Conservation (phyloP, 2,113 vertebrate genomes). For the Sapajus apella region DNA sequence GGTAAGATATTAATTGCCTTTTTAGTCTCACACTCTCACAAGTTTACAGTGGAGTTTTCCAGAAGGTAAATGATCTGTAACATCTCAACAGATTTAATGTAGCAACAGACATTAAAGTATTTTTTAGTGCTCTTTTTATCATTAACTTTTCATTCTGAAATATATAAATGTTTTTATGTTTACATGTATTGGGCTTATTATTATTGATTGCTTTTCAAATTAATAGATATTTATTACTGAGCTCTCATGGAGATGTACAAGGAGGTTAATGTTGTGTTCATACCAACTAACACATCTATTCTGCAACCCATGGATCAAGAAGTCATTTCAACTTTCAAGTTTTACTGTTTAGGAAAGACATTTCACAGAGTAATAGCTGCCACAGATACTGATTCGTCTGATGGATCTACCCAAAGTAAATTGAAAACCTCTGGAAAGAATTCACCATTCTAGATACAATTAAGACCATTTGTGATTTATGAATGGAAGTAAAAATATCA, state of each 20-base stretch:
- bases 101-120: not conserved
- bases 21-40: not conserved
- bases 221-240: not conserved
- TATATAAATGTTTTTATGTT: not conserved
- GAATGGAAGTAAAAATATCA: not conserved
- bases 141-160: not conserved
- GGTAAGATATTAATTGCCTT: not conserved
- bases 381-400: not conserved
- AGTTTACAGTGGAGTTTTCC: not conserved
- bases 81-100: not conserved
- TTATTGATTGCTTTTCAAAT: not conserved
- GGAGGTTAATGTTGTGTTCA: not conserved
- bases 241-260: not conserved
- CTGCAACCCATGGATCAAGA: not conserved
- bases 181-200: not conserved
- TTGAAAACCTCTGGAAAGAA: not conserved
- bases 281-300: not conserved
- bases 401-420: not conserved
- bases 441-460: not conserved
- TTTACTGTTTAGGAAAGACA: not conserved
- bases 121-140: not conserved
- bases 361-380: not conserved
- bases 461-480: not conserved
- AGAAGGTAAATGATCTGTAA: not conserved
- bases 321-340: not conserved